Percentiles rank a stretch among this genome's conserved stretches.
Conservation (phyloP, 2,888 invertebrate genomes). For the Drosophila suboccidentalis region DNA sequence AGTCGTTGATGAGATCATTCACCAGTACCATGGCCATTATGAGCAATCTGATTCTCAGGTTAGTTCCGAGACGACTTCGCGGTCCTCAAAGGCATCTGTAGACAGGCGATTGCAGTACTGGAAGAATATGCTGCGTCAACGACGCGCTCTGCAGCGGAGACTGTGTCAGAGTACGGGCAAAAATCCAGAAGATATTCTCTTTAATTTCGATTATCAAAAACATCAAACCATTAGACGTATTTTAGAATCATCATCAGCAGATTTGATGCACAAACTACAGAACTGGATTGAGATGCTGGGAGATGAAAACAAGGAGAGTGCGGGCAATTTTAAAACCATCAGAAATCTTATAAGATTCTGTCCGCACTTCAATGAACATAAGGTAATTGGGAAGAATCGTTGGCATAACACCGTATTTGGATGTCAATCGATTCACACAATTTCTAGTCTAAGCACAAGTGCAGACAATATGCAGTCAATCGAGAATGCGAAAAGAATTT, state of each 20-base stretch:
- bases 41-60: conserved; percentile 12
- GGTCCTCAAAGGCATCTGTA: conserved; percentile 38
- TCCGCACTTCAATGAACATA: conserved; percentile 56
- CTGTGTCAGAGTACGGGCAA: conserved; percentile 44
- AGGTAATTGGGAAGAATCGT: conserved; percentile 57
- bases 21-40: not conserved
- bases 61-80: not conserved
- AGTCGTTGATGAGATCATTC: conserved; percentile 43
- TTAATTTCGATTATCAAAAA: conserved; percentile 58
- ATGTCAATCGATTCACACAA: conserved; percentile 16
- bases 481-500: not conserved
- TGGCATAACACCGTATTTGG: not conserved
- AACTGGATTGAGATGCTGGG: conserved; percentile 33
- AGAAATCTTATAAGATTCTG: conserved; percentile 52
- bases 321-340: conserved; percentile 36
- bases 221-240: conserved; percentile 58
- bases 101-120: conserved; percentile 78
- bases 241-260: conserved; percentile 32
- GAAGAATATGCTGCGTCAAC: conserved; percentile 68
- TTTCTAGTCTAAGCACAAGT: conserved; percentile 11
- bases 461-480: not conserved
- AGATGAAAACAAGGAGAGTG: not conserved
- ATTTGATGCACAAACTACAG: not conserved
- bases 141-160: conserved; percentile 48
- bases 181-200: conserved; percentile 45